Percentiles rank a stretch among this genome's conserved stretches.
These are phyloP conservation scores for Gavialis gangeticus DNA, from an alignment of 2,113 vertebrate genomes.

Conservation along the genomic window DNA sequence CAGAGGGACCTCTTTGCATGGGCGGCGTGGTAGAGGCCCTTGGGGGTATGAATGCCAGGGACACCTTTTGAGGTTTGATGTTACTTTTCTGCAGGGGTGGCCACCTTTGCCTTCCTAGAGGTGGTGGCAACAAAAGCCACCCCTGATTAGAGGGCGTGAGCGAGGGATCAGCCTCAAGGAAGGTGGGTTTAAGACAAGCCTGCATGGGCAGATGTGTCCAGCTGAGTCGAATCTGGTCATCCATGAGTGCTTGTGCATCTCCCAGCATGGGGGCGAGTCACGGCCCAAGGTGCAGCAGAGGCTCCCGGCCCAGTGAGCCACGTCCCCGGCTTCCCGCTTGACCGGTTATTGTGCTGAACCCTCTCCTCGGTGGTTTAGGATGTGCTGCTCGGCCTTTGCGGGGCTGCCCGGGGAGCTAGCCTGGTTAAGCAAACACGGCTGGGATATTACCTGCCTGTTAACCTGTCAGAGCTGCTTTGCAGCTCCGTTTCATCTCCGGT, in stretches of 20 bases:
- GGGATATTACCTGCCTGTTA: slow-evolving; percentile 78
- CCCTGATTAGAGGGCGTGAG: no score
- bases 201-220: no score
- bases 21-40: no score
- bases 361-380: background rate
- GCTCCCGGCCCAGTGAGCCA: rapidly evolving
- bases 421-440: slow-evolving; percentile 72
- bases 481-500: slow-evolving; percentile 71
- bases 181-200: no score
- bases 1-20: no score
- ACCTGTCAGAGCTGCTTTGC: slow-evolving; percentile 70
- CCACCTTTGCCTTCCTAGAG: background rate
- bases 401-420: slow-evolving; percentile 30
- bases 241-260: rapidly evolving
- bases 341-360: background rate
- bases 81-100: no score
- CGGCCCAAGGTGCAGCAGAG: background rate
- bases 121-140: background rate
- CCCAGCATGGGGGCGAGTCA: background rate
- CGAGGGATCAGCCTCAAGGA: no score
- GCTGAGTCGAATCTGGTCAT: no score
- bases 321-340: background rate
- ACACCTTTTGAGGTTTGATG: no score
- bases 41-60: no score
- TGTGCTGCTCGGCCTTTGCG: rapidly evolving